A percentile compares a stretch with the other conserved stretches of the same genome.
Conservation (phyloP, 2,888 invertebrate species). For the Sesia bembeciformis region DNA sequence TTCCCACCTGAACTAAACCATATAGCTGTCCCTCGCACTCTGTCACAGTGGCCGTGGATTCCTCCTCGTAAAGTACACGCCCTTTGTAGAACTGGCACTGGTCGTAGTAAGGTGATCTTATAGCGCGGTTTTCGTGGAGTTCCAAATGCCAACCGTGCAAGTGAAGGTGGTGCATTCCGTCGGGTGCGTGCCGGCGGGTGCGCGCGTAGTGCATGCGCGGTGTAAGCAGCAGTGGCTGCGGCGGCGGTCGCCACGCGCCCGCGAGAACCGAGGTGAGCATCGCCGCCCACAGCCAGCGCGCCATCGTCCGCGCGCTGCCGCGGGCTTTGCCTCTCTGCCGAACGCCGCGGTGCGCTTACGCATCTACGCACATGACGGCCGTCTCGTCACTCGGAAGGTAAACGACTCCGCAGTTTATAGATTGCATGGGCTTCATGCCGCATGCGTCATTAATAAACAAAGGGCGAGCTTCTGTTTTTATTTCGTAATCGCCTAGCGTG, state of each 20-base stretch:
- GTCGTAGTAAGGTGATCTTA: slow-evolving; percentile 56
- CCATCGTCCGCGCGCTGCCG: slow-evolving; percentile 63
- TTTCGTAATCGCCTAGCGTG: slow-evolving; percentile 45
- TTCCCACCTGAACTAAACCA: slow-evolving; percentile 60
- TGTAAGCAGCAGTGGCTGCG: slow-evolving; percentile 20
- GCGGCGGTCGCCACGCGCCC: slow-evolving; percentile 33
- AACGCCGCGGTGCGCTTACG: slow-evolving; percentile 44
- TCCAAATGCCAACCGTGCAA: slow-evolving; percentile 57
- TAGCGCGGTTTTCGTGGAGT: slow-evolving; percentile 53
- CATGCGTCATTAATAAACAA: slow-evolving; percentile 73
- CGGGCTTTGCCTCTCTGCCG: slow-evolving; percentile 51
- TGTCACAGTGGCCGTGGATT: slow-evolving; percentile 66
- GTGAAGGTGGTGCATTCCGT: slow-evolving; percentile 36
- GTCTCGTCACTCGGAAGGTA: slow-evolving; percentile 68
- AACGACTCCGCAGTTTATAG: slow-evolving; percentile 65
- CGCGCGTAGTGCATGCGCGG: slow-evolving; percentile 15
- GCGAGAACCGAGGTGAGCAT: slow-evolving; percentile 38
- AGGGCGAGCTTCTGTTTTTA: slow-evolving; percentile 59
- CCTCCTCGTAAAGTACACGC: slow-evolving; percentile 40
- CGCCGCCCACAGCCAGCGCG: slow-evolving; percentile 57
- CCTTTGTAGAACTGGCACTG: slow-evolving; percentile 62
- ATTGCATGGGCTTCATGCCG: slow-evolving; percentile 57
- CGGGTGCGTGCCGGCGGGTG: slow-evolving; percentile 25
- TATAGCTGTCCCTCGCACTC: slow-evolving; percentile 70
- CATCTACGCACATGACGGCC: slow-evolving; percentile 65